These are phyloP conservation scores for Suillia variegata DNA, from an alignment of 2,888 invertebrate genomes.

Conservation along the genomic window DNA sequence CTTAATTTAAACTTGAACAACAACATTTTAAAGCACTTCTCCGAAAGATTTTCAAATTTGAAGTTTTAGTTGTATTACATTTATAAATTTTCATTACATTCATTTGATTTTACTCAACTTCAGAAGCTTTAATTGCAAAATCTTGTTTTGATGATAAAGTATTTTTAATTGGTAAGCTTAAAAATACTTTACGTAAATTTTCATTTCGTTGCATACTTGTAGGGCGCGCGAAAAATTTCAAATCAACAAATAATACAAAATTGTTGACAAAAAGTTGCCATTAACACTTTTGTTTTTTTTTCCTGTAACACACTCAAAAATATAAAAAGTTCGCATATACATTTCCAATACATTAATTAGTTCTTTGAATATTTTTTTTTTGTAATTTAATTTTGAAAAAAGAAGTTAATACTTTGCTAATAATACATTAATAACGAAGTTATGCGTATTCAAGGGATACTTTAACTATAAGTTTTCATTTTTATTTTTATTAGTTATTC, in stretches of 20 bases:
- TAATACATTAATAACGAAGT: background rate
- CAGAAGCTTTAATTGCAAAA: no score
- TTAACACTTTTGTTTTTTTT: background rate
- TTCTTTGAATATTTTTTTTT: no score
- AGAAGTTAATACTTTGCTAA: no score
- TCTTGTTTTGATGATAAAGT: no score
- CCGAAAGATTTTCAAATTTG: background rate
- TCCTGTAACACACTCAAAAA: background rate
- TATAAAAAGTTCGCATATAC: no score
- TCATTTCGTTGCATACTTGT: background rate
- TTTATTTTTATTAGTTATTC: constrained; percentile 11
- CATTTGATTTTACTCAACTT: background rate
- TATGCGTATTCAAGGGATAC: background rate
- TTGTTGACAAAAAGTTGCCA: background rate
- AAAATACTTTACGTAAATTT: no score
- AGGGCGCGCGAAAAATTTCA: background rate
- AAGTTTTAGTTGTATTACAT: background rate
- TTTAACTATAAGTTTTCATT: constrained; percentile 13
- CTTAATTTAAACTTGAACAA: no score
- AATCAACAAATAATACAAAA: background rate
- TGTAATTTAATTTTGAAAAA: no score
- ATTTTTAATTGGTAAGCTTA: no score
- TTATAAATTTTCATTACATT: background rate
- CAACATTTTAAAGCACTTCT: no score
- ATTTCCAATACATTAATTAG: no score